phyloP scores from a whole-genome alignment of 2,797 vertebrate genomes.

The Scyliorhinus canicula region DNA sequence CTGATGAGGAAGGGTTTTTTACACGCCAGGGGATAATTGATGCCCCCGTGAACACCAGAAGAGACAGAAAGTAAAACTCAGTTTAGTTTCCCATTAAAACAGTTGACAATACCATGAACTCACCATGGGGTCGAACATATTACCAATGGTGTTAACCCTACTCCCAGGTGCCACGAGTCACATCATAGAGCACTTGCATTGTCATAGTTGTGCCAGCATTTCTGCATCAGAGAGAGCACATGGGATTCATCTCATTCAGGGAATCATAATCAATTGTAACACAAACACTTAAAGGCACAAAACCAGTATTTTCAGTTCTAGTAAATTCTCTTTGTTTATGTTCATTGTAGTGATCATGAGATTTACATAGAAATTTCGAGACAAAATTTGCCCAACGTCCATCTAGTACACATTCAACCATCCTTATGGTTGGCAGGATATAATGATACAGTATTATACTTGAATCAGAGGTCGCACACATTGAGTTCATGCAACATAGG shows the following conservation, averaged over 20 bases:
- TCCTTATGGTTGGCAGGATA: not conserved
- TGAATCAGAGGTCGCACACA: too few relatives aligned
- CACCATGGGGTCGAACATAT: not conserved
- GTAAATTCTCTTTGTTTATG: not conserved
- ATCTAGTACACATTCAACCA: not conserved
- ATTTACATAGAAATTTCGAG: not conserved
- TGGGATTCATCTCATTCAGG: not conserved
- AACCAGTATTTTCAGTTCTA: too few relatives aligned
- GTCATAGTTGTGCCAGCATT: not conserved
- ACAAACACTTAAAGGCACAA: not conserved
- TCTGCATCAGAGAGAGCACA: not conserved
- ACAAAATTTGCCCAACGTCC: not conserved
- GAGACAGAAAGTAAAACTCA: not conserved
- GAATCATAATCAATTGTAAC: not conserved
- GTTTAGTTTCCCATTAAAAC: not conserved
- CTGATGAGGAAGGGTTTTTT: not conserved
- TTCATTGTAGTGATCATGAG: not conserved
- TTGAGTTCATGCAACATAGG: too few relatives aligned
- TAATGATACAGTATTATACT: not conserved
- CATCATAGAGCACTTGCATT: not conserved
- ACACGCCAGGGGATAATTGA: not conserved
- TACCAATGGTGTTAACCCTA: not conserved
- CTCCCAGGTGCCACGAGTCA: not conserved
- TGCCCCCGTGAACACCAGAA: not conserved
- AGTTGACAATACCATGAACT: not conserved